Evolutionary conservation across 2,888 invertebrate species (phyloP), one percentile per base, ranked within the genome.

Genomic region (Phyto melanocephala): DNA sequence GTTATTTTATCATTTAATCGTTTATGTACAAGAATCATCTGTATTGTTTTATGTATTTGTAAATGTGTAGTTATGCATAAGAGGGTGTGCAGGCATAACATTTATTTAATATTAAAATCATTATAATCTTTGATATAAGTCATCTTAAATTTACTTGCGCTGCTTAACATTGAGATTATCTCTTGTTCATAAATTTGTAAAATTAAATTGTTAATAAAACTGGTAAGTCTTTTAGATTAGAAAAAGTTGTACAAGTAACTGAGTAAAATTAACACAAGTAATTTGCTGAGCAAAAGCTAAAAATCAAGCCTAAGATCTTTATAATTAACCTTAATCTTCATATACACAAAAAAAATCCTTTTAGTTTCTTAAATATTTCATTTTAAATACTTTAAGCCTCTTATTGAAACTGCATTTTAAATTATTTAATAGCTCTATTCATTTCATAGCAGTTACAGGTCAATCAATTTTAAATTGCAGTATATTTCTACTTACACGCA

Each of bases 391-490:
- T 22, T 47, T 7, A 11, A 20, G 11, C 20, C 11, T 20, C 10
- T 17, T 47, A 10, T n/a, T 54, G 35, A n/a, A 45, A 22, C 42
- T 13, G 10, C 7, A 11, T 47, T 22, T 54, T 17, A 45, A 37
- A 56, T 45, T 24, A 65, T 45, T 56, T 45, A 37, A 28, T 62
- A 4, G n/a, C 45, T 56, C 33, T 52, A 33, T 7, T 50, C 17
- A 24, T 52, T 52, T 54, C 8, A 17, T 50, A 35, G 71, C 47
- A 71, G 40, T 50, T 58, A 47, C 65, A 71, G 78, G 58, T 65
- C 71, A 79, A 79, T 58, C 24, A 65, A 54, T 52, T 50, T 50
- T 13, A 42, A 65, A 58, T 65, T 71, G 56, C 63, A 22, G 22
- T 15, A 22, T n/a, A 78, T 63, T 56, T 52, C 62, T 47, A 37